These are phyloP conservation scores for Eubasilissa regina DNA, from an alignment of 1,140 invertebrate genomes.

Conservation along the genomic window DNA sequence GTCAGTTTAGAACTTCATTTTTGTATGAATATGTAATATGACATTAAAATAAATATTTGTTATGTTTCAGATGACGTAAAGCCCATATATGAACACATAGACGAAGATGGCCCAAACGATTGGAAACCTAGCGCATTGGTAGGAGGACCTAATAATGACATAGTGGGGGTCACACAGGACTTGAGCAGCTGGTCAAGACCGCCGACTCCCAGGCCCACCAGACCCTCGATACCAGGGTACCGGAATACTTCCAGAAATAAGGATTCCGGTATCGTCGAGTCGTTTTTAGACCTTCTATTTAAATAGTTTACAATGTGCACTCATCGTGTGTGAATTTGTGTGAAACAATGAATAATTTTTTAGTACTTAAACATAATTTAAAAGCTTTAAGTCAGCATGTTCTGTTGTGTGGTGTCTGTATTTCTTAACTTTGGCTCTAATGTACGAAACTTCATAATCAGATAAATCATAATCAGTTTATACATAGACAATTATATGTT, in stretches of 20 bases:
- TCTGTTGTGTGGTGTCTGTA: too few relatives aligned
- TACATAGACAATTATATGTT: too few relatives aligned
- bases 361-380: too few relatives aligned
- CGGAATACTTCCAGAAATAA: background rate
- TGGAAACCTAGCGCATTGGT: constrained; percentile 54
- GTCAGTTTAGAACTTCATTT: background rate
- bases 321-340: too few relatives aligned
- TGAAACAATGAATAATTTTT: too few relatives aligned
- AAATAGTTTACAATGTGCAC: constrained; percentile 5
- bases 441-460: too few relatives aligned
- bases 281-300: constrained; percentile 52
- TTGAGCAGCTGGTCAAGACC: constrained; percentile 51
- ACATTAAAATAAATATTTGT: background rate
- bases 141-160: constrained; percentile 56
- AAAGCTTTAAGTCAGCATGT: too few relatives aligned
- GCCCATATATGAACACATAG: constrained; percentile 55
- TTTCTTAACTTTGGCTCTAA: too few relatives aligned
- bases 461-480: too few relatives aligned
- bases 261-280: constrained; percentile 42
- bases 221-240: constrained; percentile 54
- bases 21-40: too few relatives aligned
- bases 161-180: constrained; percentile 53
- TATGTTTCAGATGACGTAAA: constrained; percentile 44
- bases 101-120: constrained; percentile 19
- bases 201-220: constrained; percentile 54